phyloP scores from a whole-genome alignment of 2,888 invertebrate species.

The Epiblema foenella region DNA sequence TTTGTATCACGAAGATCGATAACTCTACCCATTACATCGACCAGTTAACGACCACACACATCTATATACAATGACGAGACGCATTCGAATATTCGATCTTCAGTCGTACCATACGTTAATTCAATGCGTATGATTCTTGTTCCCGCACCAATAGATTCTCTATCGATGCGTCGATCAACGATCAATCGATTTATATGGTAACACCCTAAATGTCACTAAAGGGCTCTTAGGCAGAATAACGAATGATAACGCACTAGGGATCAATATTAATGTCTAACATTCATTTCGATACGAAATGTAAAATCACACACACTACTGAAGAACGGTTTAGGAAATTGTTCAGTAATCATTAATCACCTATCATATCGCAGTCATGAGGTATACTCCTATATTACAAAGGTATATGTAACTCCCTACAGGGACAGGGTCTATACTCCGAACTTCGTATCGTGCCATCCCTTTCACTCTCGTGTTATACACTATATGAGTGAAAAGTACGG shows the following conservation, averaged over 20 bases:
- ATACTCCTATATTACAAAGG: slow-evolving; percentile 30
- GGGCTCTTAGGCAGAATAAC: no score
- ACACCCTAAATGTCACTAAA: no score
- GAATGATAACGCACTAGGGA: no score
- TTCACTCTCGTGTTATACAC: no score
- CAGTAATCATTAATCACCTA: not conserved
- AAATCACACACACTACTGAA: not conserved
- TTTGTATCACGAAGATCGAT: not conserved
- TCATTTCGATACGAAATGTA: slow-evolving; percentile 18
- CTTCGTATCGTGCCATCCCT: no score
- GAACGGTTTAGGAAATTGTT: slow-evolving; percentile 1
- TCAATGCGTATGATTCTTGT: no score
- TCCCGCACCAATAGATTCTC: no score
- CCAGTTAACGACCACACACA: not conserved
- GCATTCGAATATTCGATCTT: not conserved
- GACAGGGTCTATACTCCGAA: no score
- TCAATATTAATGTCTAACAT: not conserved
- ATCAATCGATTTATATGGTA: no score
- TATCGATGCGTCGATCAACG: no score
- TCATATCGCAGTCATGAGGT: slow-evolving; percentile 7
- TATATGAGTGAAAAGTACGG: no score
- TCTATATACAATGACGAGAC: not conserved
- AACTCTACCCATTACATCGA: not conserved
- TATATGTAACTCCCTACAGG: not conserved
- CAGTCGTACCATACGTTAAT: not conserved